Percentiles rank a stretch among this genome's conserved stretches.
Conservation (phyloP, 2,113 vertebrate species). For the Amphiprion ocellaris region DNA sequence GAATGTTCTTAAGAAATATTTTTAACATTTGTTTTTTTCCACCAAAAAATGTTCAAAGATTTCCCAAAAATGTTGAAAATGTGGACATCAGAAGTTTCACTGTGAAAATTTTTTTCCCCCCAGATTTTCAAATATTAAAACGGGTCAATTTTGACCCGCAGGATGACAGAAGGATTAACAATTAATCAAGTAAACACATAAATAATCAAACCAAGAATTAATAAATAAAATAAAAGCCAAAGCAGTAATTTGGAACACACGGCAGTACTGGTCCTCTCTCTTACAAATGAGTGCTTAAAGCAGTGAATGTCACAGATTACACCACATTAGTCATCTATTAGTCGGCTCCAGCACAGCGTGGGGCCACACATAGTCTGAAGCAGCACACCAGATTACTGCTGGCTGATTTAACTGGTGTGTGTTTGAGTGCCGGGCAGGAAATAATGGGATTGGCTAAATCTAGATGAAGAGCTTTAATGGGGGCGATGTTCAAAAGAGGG, state of each 20-base stretch:
- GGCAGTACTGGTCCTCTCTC: neutral
- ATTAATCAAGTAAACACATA: neutral
- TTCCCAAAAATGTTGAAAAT: no score
- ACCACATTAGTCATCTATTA: conserved; percentile 36
- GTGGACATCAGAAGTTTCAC: no score
- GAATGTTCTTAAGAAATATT: no score
- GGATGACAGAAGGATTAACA: neutral
- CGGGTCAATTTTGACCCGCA: no score
- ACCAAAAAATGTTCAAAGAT: no score
- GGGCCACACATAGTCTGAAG: conserved; percentile 15
- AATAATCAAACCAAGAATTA: neutral
- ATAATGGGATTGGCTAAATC: conserved; percentile 54
- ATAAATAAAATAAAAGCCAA: neutral
- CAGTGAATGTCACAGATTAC: conserved; percentile 28
- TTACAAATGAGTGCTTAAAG: conserved; percentile 16
- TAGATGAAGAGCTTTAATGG: conserved; percentile 48
- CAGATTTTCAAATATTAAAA: no score
- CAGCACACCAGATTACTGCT: conserved; percentile 36
- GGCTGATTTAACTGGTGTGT: conserved; percentile 20
- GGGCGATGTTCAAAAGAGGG: conserved; percentile 18
- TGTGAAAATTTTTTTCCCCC: no score
- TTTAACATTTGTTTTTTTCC: no score
- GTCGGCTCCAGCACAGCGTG: neutral
- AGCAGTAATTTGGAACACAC: neutral
- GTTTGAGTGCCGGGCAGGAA: conserved; percentile 35